Evolutionary conservation across 2,113 vertebrate species (phyloP).

Genomic region (Hippocampus guttulatus): DNA sequence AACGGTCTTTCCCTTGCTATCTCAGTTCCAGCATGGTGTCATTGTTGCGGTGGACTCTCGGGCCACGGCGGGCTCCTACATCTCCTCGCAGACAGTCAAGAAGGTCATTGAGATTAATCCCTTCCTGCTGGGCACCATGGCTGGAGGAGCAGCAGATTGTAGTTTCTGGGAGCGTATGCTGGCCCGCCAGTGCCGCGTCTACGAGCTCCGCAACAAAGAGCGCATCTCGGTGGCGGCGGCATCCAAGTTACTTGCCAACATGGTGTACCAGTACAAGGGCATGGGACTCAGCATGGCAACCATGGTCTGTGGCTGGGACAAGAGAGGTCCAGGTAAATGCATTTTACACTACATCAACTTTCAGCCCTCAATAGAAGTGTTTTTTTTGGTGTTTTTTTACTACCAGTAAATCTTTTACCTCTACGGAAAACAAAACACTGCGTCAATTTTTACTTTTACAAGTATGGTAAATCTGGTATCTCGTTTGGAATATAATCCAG

Average conservation of each 20-base stretch:
- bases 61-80: conserved; percentile 85
- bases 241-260: conserved; percentile 91
- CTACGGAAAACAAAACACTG: too few species aligned
- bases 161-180: conserved; percentile 90
- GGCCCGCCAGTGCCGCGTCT: conserved; percentile 87
- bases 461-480: too few species aligned
- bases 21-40: conserved; percentile 83
- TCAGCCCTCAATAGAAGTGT: too few species aligned
- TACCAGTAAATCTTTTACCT: too few species aligned
- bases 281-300: conserved; percentile 94
- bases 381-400: too few species aligned
- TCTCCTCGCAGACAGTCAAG: conserved; percentile 88
- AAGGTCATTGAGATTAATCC: conserved; percentile 93
- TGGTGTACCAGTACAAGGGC: conserved; percentile 94
- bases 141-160: conserved; percentile 87
- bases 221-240: conserved; percentile 89
- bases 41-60: conserved; percentile 88
- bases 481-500: too few species aligned
- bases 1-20: conserved; percentile 1
- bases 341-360: not conserved
- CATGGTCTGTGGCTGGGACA: conserved; percentile 95
- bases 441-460: too few species aligned
- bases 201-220: conserved; percentile 91
- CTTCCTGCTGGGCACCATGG: conserved; percentile 89
- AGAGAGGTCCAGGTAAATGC: conserved; percentile 83